Evolutionary conservation across 2,113 vertebrate species (phyloP).

Genomic region (Vimba vimba): DNA sequence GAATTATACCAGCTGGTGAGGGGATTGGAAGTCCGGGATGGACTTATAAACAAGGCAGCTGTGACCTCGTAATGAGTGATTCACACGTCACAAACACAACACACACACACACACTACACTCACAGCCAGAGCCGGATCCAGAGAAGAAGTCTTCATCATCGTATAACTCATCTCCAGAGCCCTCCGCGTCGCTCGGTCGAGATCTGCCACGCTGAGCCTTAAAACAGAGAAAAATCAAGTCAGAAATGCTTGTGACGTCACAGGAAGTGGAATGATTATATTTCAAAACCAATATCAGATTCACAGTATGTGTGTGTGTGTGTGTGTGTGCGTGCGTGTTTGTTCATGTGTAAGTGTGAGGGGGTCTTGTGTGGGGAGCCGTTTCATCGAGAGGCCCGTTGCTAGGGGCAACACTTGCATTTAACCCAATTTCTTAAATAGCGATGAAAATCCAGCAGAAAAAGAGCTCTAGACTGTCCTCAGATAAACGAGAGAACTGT

Average conservation of each 20-base stretch:
- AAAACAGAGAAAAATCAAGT: conserved; percentile 26
- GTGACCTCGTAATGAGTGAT: conserved; percentile 62
- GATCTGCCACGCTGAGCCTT: conserved; percentile 70
- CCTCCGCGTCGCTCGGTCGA: conserved; percentile 68
- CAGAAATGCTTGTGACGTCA: conserved; percentile 2
- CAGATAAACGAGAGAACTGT: conserved; percentile 9
- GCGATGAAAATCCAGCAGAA: conserved; percentile 59
- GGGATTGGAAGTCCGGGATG: conserved; percentile 52
- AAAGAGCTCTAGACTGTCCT: conserved; percentile 43
- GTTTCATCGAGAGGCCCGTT: conserved; percentile 74
- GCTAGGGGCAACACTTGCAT: conserved; percentile 77
- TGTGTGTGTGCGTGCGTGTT: conserved; percentile 22
- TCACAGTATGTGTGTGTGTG: conserved; percentile 37
- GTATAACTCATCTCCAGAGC: conserved; percentile 73
- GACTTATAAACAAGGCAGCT: conserved; percentile 67
- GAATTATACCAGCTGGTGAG: conserved; percentile 50
- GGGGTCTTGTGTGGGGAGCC: conserved; percentile 55
- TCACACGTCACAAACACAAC: conserved; percentile 46
- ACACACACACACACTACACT: conserved; percentile 61
- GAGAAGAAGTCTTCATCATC: conserved; percentile 81
- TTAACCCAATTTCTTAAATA: conserved; percentile 77
- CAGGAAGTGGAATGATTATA: not conserved
- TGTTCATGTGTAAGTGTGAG: conserved; percentile 55
- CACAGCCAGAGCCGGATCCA: conserved; percentile 81
- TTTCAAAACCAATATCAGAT: not conserved